Conservation (phyloP, 2,113 vertebrate species). For the Acanthisitta chloris region DNA sequence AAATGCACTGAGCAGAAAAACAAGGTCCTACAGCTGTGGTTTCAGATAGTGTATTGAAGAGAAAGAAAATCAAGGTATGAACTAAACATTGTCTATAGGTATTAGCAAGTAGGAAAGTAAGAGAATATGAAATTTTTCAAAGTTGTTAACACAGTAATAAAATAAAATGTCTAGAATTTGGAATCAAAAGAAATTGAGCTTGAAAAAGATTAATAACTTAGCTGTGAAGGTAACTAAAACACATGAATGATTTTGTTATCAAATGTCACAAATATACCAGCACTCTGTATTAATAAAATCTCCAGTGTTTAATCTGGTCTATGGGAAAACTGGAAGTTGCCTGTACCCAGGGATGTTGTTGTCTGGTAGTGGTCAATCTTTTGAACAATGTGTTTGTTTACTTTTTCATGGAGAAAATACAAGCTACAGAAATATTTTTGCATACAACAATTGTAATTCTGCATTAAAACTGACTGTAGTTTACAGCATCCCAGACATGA, state of each 20-base stretch:
- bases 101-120: neutral
- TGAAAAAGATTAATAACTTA: neutral
- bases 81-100: neutral
- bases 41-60: neutral
- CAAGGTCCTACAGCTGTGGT: neutral
- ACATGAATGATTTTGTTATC: neutral
- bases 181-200: neutral
- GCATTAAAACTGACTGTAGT: neutral
- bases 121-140: neutral
- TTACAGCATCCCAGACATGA: neutral
- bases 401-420: neutral
- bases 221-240: neutral
- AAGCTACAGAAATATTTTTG: accelerated
- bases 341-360: too few relatives aligned
- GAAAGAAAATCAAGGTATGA: neutral
- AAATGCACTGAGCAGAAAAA: neutral
- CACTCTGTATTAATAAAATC: neutral
- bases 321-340: neutral
- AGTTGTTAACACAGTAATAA: neutral
- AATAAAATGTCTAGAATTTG: neutral
- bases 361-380: neutral
- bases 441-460: neutral
- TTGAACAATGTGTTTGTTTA: neutral
- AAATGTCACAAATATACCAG: neutral
- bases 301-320: neutral